Conservation (phyloP, 2,113 vertebrate species). For the Sceloporus tristichus region DNA sequence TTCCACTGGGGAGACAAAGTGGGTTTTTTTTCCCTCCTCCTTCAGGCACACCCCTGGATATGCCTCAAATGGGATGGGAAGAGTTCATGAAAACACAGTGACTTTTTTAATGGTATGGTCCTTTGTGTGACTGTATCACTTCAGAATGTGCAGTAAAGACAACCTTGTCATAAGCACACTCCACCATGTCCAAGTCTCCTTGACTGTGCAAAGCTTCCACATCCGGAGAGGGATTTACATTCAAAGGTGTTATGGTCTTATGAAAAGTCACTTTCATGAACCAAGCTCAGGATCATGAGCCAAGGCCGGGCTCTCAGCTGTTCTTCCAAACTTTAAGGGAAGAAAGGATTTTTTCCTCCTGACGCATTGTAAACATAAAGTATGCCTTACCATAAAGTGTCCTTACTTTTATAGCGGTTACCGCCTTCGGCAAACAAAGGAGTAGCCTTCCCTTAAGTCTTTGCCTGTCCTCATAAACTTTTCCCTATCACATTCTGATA, state of each 20-base stretch:
- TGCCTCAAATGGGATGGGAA: not conserved
- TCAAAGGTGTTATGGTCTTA: not conserved
- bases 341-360: constrained; percentile 22
- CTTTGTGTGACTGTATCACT: not conserved
- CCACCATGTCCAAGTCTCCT: not conserved
- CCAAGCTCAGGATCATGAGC: constrained; percentile 1
- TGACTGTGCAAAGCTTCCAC: not conserved
- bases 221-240: not conserved
- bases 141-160: not conserved
- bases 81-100: not conserved
- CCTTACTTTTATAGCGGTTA: constrained; percentile 23
- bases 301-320: not conserved
- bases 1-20: not conserved
- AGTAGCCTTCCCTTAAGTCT: constrained; percentile 49
- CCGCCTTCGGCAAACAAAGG: constrained; percentile 42
- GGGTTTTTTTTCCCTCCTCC: not conserved
- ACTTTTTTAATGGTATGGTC: too few species aligned
- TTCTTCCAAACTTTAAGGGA: constrained; percentile 17
- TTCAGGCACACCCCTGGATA: not conserved
- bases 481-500: constrained; percentile 26
- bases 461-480: constrained; percentile 54
- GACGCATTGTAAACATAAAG: constrained; percentile 21
- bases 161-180: not conserved
- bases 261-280: not conserved
- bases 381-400: constrained; percentile 20